These are phyloP conservation scores for Calameuta pallipes DNA, from an alignment of 2,888 invertebrate species.

Conservation along the genomic window DNA sequence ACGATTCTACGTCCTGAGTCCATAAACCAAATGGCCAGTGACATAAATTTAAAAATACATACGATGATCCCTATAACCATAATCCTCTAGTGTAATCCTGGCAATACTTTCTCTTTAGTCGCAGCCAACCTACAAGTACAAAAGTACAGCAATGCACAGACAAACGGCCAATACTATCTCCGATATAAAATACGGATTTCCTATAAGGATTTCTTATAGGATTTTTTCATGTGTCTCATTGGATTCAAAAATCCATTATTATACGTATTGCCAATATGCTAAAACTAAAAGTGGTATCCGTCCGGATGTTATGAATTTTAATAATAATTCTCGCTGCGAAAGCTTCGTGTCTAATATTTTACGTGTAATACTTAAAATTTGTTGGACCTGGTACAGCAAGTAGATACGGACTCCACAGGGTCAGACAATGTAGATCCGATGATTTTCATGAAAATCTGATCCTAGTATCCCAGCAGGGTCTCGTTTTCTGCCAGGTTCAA, in stretches of 20 bases:
- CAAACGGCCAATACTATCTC: slow-evolving; percentile 27
- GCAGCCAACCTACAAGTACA: slow-evolving; percentile 8
- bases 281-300: too few relatives aligned
- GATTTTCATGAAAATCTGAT: slow-evolving; percentile 4
- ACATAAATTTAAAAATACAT: slow-evolving; percentile 49
- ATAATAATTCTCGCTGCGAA: too few relatives aligned
- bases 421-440: neutral
- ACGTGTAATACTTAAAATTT: neutral
- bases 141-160: neutral
- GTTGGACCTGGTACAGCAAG: neutral
- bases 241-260: too few relatives aligned
- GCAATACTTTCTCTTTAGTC: slow-evolving; percentile 55
- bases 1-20: too few relatives aligned
- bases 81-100: slow-evolving; percentile 55
- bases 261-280: too few relatives aligned
- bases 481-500: slow-evolving; percentile 43
- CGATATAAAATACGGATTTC: slow-evolving; percentile 40
- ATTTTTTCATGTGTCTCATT: too few relatives aligned
- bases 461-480: slow-evolving; percentile 12
- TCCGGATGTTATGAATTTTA: too few relatives aligned
- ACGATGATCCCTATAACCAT: slow-evolving; percentile 47
- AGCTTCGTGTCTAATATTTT: too few relatives aligned
- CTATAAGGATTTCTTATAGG: too few relatives aligned
- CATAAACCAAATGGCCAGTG: slow-evolving; percentile 25
- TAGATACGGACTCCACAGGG: neutral